Conservation (phyloP, 2,113 vertebrate species). For the Thermophis baileyi region DNA sequence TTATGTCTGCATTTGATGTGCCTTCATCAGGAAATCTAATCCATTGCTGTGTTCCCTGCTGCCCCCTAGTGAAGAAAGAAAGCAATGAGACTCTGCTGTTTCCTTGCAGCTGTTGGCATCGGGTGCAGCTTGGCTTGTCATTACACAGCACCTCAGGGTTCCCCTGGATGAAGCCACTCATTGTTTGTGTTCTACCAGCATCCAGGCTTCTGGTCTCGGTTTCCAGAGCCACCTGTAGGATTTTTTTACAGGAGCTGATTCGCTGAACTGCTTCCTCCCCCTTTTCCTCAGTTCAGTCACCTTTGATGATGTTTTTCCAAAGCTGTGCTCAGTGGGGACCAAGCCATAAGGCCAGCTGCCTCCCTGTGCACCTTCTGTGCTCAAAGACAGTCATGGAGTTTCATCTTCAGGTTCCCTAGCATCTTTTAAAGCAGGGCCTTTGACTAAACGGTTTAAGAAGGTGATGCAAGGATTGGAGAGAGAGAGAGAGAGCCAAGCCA, state of each 20-base stretch:
- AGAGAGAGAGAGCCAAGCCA: neutral
- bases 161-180: conserved; percentile 25
- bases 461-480: neutral
- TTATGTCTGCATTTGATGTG: conserved; percentile 16
- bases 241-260: conserved; percentile 50
- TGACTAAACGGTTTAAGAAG: neutral
- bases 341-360: conserved; percentile 1
- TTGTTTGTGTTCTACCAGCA: conserved; percentile 18
- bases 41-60: neutral
- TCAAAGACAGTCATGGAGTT: neutral
- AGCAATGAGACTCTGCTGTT: neutral
- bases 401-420: neutral
- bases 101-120: neutral
- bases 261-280: conserved; percentile 53
- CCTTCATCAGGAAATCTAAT: neutral
- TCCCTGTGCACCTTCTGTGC: conserved; percentile 10
- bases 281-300: conserved; percentile 7
- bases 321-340: neutral
- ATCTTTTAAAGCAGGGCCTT: neutral
- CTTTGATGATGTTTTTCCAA: conserved; percentile 34
- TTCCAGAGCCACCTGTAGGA: conserved; percentile 62
- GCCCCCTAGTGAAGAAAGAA: conserved; percentile 7
- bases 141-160: neutral
- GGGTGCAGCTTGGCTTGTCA: neutral
- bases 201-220: conserved; percentile 11